Evolutionary conservation across 1,140 invertebrate species (phyloP).

Genomic region (Paralvinella palmiformis): DNA sequence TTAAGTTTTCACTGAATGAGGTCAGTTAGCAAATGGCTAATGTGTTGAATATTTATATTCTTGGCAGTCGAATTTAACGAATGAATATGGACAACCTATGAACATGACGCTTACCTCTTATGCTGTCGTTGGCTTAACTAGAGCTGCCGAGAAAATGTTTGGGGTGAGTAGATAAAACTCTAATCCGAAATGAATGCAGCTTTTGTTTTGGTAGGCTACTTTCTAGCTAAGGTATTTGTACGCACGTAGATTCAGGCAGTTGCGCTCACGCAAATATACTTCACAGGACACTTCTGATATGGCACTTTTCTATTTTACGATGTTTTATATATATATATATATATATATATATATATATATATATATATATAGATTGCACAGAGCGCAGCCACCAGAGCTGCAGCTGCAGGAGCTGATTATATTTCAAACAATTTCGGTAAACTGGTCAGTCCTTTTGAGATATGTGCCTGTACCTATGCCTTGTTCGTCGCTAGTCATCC

Average conservation of each 20-base stretch:
- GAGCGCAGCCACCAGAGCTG: not conserved
- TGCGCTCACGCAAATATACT: too few relatives aligned
- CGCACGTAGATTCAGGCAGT: too few relatives aligned
- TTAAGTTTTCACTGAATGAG: too few relatives aligned
- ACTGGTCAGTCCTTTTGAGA: not conserved
- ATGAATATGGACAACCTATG: not conserved
- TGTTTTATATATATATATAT: too few relatives aligned
- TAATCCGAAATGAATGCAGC: too few relatives aligned
- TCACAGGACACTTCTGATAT: too few relatives aligned
- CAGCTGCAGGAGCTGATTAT: not conserved
- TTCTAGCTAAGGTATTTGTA: too few relatives aligned
- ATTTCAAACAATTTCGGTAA: not conserved
- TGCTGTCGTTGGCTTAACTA: not conserved
- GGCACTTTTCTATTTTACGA: too few relatives aligned
- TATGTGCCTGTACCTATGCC: constrained; percentile 4
- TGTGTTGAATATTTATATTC: not conserved
- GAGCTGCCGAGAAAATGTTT: not conserved
- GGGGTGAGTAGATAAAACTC: constrained; percentile 11
- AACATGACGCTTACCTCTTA: constrained; percentile 2
- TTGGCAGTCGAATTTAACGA: constrained; percentile 2
- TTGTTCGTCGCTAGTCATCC: not conserved
- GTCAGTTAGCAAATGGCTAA: too few relatives aligned
- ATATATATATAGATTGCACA: not conserved
- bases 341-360: too few relatives aligned
- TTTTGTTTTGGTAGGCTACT: too few relatives aligned